Evolutionary conservation across 2,888 invertebrate genomes (phyloP).

Genomic region (Macrophya annulata): DNA sequence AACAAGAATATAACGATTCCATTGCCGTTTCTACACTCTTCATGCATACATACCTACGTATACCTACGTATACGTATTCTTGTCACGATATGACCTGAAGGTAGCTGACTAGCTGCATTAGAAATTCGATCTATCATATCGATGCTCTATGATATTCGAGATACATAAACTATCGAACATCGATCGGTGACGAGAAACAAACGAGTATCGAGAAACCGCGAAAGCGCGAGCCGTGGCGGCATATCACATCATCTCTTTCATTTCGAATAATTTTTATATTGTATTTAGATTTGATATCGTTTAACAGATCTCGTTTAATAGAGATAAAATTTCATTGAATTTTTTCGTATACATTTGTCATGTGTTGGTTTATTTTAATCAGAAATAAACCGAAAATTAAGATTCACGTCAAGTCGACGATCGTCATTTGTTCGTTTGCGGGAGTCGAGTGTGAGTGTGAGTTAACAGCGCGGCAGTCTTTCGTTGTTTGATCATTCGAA

Average conservation of each 20-base stretch:
- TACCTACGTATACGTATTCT: background rate
- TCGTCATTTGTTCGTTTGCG: background rate
- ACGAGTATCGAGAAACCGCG: background rate
- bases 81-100: background rate
- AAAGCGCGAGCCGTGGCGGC: background rate
- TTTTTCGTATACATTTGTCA: background rate
- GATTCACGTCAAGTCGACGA: background rate
- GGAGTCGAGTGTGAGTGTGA: no score
- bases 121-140: background rate
- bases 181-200: background rate
- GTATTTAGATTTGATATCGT: background rate
- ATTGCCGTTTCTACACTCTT: background rate
- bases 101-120: background rate
- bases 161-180: background rate
- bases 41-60: background rate
- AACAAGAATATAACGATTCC: constrained; percentile 5
- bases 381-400: background rate
- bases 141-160: background rate
- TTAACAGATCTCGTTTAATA: background rate
- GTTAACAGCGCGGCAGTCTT: background rate
- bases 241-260: background rate
- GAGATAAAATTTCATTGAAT: background rate
- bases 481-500: background rate
- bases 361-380: background rate
- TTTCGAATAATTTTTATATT: background rate